These are phyloP conservation scores for Glyptemys insculpta DNA, from an alignment of 2,797 vertebrate genomes.

Conservation along the genomic window DNA sequence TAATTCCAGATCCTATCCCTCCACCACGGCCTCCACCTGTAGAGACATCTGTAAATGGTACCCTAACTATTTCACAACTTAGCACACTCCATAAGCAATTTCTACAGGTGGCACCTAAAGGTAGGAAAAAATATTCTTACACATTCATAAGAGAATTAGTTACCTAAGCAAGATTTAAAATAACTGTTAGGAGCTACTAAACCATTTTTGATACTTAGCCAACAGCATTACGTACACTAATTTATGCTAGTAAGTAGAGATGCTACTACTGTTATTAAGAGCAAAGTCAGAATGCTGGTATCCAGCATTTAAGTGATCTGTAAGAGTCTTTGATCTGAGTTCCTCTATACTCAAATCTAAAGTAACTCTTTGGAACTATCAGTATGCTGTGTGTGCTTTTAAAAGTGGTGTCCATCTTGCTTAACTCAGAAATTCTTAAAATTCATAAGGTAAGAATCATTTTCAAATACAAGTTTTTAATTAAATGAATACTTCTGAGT, in stretches of 20 bases:
- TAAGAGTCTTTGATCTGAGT: background rate
- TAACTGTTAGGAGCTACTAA: background rate
- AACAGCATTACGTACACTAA: background rate
- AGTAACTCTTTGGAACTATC: background rate
- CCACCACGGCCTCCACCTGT: conserved; percentile 65
- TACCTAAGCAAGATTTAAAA: background rate
- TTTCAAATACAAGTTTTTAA: background rate
- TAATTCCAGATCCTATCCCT: conserved; percentile 78
- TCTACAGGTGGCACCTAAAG: conserved; percentile 85
- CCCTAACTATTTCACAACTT: conserved; percentile 86
- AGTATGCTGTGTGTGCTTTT: background rate
- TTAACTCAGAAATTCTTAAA: background rate
- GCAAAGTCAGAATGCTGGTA: background rate
- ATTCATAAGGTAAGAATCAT: background rate
- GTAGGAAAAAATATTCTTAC: conserved; percentile 73
- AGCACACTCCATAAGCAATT: conserved; percentile 84
- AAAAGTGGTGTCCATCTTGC: fast-evolving
- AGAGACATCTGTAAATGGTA: conserved; percentile 79
- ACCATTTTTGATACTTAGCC: background rate
- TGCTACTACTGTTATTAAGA: background rate
- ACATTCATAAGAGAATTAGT: background rate
- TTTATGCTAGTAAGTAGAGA: background rate
- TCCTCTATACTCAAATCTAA: background rate
- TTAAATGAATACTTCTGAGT: background rate
- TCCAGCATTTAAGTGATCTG: background rate